Conservation (phyloP, 2,797 vertebrate genomes). For the Crenuchus spilurus region DNA sequence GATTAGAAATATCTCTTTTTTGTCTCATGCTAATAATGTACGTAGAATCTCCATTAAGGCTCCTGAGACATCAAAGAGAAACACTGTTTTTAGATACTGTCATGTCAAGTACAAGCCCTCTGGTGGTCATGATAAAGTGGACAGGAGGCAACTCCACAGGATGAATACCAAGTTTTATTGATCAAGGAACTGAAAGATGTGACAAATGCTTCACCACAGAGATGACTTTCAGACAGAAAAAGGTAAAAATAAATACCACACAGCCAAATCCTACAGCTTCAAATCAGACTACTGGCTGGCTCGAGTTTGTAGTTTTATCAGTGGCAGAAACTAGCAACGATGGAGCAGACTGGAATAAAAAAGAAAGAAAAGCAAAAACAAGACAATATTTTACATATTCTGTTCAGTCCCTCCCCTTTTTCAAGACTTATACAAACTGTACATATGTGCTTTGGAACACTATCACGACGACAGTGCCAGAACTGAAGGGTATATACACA, state of each 20-base stretch:
- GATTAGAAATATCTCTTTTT: too few relatives aligned
- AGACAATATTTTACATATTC: slow-evolving; percentile 48
- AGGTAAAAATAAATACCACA: slow-evolving; percentile 66
- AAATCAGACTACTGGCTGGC: slow-evolving; percentile 59
- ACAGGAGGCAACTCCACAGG: slow-evolving; percentile 18
- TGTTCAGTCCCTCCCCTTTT: slow-evolving; percentile 25
- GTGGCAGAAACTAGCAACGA: slow-evolving; percentile 44
- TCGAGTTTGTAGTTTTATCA: slow-evolving; percentile 14
- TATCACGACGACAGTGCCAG: slow-evolving; percentile 48
- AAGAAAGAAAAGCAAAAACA: background rate
- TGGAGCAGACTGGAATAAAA: slow-evolving; percentile 10
- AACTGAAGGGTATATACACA: slow-evolving; percentile 67
- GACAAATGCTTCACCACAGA: slow-evolving; percentile 71
- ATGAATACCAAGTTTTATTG: slow-evolving; percentile 77
- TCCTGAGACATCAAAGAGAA: too few relatives aligned
- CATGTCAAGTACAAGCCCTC: too few relatives aligned
- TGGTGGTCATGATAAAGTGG: background rate
- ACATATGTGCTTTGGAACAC: slow-evolving; percentile 58
- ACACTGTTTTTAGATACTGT: too few relatives aligned
- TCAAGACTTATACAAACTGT: slow-evolving; percentile 58
- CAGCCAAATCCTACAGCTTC: slow-evolving; percentile 60
- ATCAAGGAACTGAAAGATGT: slow-evolving; percentile 72
- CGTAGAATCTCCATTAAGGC: too few relatives aligned
- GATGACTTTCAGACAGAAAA: slow-evolving; percentile 54
- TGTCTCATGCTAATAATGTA: too few relatives aligned